Evolutionary conservation across 2,888 invertebrate species (phyloP), one percentile per base, ranked within the genome.

Genomic region (Axea sp.): DNA sequence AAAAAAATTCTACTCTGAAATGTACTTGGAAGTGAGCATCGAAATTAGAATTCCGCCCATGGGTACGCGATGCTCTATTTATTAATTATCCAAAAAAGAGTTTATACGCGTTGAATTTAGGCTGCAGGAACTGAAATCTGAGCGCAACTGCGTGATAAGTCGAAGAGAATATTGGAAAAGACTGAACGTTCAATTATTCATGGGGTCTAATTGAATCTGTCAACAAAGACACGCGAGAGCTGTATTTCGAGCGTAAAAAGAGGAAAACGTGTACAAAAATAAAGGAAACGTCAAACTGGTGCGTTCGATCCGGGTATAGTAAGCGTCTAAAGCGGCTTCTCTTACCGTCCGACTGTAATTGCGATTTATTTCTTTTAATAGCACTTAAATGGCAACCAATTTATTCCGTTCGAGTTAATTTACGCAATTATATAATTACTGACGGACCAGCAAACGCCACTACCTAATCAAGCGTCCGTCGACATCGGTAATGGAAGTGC

Each of bases 371-470:
- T 84, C 82, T 80, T 83, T 83, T 84, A 84, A 85, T 85, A 84
- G 82, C 81, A 78, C 80, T 83, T 84, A 85, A 86, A 84, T 82
- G 83, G 78, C 80, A 76, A 81, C 81, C 84, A 83, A 84, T 84
- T 85, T 84, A 85, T 85, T 80, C 83, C 77, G 79, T 76, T 77
- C 79, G 78, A 81, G 85, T 84, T 84, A 85, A 85, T 85, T 85
- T 82, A 80, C 83, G 84, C 84, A 86, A 86, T 86, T 86, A 86
- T 82, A 83, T 85, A 84, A 86, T 85, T 85, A 84, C 81, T 77
- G 74, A 69, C 62, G 76, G 71, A 76, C 71, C 76, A 60, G 75
- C 67, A 59, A 76, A 78, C 78, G 77, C 65, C 71, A 68, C 72
- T 74, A 72, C 81, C 80, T 80, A 81, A 80, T 79, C 82, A 79